Base-by-base conservation (phyloP, 2,888 invertebrate genomes). In the Deladenus siricidicola region DNA sequence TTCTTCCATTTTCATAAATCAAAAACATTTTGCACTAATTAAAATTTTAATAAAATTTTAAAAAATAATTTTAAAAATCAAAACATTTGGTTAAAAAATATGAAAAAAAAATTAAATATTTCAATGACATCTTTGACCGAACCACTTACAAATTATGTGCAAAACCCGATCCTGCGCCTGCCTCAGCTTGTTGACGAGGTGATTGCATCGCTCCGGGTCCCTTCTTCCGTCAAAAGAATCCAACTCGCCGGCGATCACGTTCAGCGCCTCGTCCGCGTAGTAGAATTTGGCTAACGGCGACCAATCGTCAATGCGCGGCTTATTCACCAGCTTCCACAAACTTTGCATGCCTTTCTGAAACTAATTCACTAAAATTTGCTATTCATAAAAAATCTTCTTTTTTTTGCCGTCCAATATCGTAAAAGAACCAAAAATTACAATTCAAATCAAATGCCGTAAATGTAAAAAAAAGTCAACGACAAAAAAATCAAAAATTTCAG, bases 201-300 rank as follows among this genome's bases (percentile, higher is more conserved):
- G 86, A 58, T 93, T 90, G 81, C 96, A 98, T 80, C 96, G 82
- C 80, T 93, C 93, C 0, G 94, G 96, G 80, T 98, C 96, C 77
- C 94, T 91, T 50, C 94, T 85, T n/a, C 96, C 96, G 82, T 98
- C 96, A 82, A 98, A 98, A 74, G 93, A 93, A 83, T 98, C 96
- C 82, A 98, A 82, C 82, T 98, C 96, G 67, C 71, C 88, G 51
- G 94, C 92, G 63, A 98, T 90, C 75, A 88, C 85, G 80, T 92
- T 93, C 72, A 98, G 84, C 34, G 92, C 90, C 79, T 94, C 92
- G 82, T 98, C 96, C 30, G 96, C 94, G 83, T 89, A 92, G 84
- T 91, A 98, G 82, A 98, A 96, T 50, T 75, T 68, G 2, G 76
- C 75, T 47, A 76, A 57, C 30, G 76, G 76, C 34, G 74, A 70